Evolutionary conservation across 2,113 vertebrate species (phyloP), one percentile per base, ranked within the genome.

Genomic region (Platichthys stellatus): DNA sequence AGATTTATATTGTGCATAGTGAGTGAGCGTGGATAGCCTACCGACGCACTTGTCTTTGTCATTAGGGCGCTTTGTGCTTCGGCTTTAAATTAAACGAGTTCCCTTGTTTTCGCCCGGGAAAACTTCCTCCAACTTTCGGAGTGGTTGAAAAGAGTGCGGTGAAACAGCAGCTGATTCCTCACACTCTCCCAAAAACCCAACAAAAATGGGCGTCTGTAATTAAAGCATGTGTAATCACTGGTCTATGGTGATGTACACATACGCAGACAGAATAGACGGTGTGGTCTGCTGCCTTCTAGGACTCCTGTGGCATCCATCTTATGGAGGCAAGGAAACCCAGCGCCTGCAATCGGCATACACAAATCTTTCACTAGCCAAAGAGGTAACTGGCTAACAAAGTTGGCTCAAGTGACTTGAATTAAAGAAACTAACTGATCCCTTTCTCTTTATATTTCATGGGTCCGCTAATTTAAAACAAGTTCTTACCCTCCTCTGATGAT

Each of bases 301-400:
- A 79, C 77, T 78, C 74, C 21, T 51, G 76, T 88, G 67, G 82
- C 83, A 89, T 88, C 74, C 75, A 69, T 89, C 89, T 85, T 72
- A 13, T 6, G 51, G 40, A 64, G 73, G 56, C 62, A 23, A 58
- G 51, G 38, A 73, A 80, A 73, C 59, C 65, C 67, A 13, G 20
- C 15, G 40, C 66, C 59, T 21, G 14, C 82, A 91, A 92, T 92
- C 89, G 92, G 89, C 77, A 68, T 56, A 69, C 69, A 74, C 64
- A 89, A 90, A 89, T 91, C 84, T 86, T 79, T 91, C 84, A 88
- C 66, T 63, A 75, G 66, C 49, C 73, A 63, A 69, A 90, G 86
- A 90, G 83, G 85, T 83, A 85, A 85, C 13, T 31, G 81, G 77
- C 75, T 69, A 89, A 92, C 86, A 69, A 77, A 89, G 83, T 84